Percentiles rank a stretch among this genome's conserved stretches.
These are phyloP conservation scores for Mechanitis messenoides DNA, from an alignment of 2,888 invertebrate genomes.

Conservation along the genomic window DNA sequence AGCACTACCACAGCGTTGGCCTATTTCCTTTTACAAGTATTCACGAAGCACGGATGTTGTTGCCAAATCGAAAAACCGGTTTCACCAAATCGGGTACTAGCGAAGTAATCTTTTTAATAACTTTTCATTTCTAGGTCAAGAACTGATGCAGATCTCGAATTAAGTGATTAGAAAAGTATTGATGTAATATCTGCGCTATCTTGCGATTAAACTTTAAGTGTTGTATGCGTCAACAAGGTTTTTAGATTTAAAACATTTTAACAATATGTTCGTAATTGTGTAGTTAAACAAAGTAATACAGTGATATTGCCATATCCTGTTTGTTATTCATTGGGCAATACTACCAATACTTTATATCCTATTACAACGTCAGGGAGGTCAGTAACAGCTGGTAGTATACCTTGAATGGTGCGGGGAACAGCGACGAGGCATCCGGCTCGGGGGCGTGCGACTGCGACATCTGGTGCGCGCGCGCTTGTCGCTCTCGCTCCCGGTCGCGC, in stretches of 20 bases:
- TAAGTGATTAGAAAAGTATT: slow-evolving; percentile 5
- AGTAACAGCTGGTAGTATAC: slow-evolving; percentile 59
- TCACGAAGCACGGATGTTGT: slow-evolving; percentile 25
- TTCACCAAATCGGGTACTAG: slow-evolving; percentile 18
- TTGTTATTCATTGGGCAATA: too few relatives aligned
- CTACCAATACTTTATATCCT: too few relatives aligned
- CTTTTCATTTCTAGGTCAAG: slow-evolving; percentile 22
- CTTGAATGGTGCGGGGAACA: slow-evolving; percentile 81
- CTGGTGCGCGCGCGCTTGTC: slow-evolving; percentile 86
- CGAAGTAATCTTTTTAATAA: slow-evolving; percentile 23
- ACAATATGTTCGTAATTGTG: too few relatives aligned
- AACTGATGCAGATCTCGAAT: slow-evolving; percentile 11
- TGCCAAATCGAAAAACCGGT: slow-evolving; percentile 27
- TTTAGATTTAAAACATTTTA: too few relatives aligned
- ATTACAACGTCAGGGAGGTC: too few relatives aligned
- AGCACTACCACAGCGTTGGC: slow-evolving; percentile 14
- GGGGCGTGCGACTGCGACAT: slow-evolving; percentile 80
- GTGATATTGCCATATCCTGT: too few relatives aligned
- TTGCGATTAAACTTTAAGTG: too few relatives aligned
- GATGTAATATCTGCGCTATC: not conserved
- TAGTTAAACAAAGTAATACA: too few relatives aligned
- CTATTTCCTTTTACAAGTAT: slow-evolving; percentile 20
- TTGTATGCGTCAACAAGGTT: too few relatives aligned
- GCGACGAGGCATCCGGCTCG: slow-evolving; percentile 76
- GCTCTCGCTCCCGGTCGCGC: slow-evolving; percentile 59